Conservation (phyloP, 2,797 vertebrate genomes). For the Staurois parvus region DNA sequence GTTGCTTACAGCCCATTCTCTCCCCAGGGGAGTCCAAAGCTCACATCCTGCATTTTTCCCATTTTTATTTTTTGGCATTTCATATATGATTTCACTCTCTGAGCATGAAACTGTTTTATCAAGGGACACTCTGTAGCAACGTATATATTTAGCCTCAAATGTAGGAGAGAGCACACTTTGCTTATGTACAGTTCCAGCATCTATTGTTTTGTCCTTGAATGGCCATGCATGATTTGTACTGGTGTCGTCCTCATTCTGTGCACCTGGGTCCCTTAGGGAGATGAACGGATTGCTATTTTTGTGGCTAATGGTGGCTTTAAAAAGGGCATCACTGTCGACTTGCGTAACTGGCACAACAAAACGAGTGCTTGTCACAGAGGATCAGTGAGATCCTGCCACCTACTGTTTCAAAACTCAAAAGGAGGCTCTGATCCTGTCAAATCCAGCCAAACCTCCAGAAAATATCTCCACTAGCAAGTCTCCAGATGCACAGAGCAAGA, state of each 20-base stretch:
- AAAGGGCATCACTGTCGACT: constrained; percentile 63
- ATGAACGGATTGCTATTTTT: constrained; percentile 60
- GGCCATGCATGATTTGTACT: constrained; percentile 46
- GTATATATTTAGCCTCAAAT: constrained; percentile 30
- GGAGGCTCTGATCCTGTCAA: constrained; percentile 76
- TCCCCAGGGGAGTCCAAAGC: constrained; percentile 14
- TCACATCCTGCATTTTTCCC: constrained; percentile 31
- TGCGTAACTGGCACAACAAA: constrained; percentile 63
- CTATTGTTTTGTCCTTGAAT: constrained; percentile 60
- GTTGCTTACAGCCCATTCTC: constrained; percentile 13
- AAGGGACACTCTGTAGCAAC: constrained; percentile 26
- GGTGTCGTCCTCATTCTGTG: constrained; percentile 55
- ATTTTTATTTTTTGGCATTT: constrained; percentile 1
- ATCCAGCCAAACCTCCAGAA: constrained; percentile 75
- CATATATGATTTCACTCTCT: constrained; percentile 53
- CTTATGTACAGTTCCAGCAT: constrained; percentile 36
- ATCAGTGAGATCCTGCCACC: constrained; percentile 74
- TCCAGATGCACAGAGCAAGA: constrained; percentile 64
- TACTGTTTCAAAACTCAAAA: constrained; percentile 81
- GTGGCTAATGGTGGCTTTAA: constrained; percentile 63
- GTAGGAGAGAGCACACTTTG: constrained; percentile 15
- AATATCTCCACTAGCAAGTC: constrained; percentile 69
- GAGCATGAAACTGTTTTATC: constrained; percentile 39
- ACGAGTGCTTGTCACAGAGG: constrained; percentile 74
- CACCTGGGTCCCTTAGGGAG: constrained; percentile 58